phyloP scores from a whole-genome alignment of 1,140 invertebrate genomes.

The Leguminivora glycinivorella region DNA sequence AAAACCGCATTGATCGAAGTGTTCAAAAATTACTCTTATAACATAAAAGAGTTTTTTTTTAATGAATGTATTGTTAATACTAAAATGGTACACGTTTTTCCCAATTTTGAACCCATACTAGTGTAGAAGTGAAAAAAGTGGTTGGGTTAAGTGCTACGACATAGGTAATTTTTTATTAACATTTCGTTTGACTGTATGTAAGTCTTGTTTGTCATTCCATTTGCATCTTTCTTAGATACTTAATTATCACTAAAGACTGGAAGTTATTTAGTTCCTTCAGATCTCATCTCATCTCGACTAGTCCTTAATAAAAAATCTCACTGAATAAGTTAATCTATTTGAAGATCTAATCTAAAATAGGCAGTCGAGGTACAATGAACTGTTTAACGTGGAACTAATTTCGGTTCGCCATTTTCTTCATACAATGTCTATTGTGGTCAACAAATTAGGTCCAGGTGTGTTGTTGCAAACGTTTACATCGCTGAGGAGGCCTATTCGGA shows the following conservation, averaged over 20 bases:
- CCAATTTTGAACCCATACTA: too few relatives aligned
- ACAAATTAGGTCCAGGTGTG: conserved; percentile 24
- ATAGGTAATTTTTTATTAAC: too few relatives aligned
- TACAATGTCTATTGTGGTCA: conserved; percentile 35
- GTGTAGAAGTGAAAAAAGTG: too few relatives aligned
- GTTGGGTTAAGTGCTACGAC: too few relatives aligned
- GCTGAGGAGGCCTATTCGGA: too few relatives aligned
- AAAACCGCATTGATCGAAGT: too few relatives aligned
- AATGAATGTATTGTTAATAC: too few relatives aligned
- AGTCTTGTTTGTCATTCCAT: not conserved
- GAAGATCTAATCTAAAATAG: conserved; percentile 35
- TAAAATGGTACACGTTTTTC: too few relatives aligned
- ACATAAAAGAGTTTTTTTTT: too few relatives aligned
- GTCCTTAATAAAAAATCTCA: conserved; percentile 14
- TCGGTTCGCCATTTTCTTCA: conserved; percentile 29
- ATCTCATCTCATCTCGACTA: not conserved
- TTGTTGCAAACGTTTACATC: not conserved
- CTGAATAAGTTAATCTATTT: conserved; percentile 35
- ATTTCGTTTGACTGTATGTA: too few relatives aligned
- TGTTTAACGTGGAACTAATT: conserved; percentile 33
- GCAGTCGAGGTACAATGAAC: conserved; percentile 32
- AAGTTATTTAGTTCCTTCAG: not conserved
- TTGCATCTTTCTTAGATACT: not conserved
- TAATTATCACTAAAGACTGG: not conserved
- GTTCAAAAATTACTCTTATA: too few relatives aligned